These are phyloP conservation scores for Azorinus chamasolen DNA, from an alignment of 2,888 invertebrate genomes.

Conservation along the genomic window DNA sequence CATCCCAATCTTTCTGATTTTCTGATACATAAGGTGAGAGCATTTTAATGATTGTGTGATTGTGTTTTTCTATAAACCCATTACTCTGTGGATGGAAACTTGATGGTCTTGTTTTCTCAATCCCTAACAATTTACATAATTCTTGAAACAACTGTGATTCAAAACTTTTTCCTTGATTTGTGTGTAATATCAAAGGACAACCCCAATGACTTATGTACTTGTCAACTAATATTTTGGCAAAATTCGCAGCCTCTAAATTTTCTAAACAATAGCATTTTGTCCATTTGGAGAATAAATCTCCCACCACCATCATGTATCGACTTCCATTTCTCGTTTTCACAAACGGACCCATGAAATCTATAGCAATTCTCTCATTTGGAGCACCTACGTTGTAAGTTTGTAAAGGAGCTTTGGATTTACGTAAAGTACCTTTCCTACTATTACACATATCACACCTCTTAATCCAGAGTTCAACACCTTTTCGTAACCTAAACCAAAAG, in stretches of 20 bases:
- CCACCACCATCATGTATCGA: too few species aligned
- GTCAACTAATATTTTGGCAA: slow-evolving; percentile 51
- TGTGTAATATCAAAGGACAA: slow-evolving; percentile 45
- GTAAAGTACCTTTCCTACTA: neutral
- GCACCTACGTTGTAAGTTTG: slow-evolving; percentile 8
- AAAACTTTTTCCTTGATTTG: slow-evolving; percentile 61
- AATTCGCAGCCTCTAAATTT: slow-evolving; percentile 52
- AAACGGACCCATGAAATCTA: too few species aligned
- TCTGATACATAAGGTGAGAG: slow-evolving; percentile 35
- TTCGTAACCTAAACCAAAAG: slow-evolving; percentile 30
- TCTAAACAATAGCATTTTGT: slow-evolving; percentile 37
- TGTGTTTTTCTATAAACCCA: slow-evolving; percentile 8
- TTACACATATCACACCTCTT: slow-evolving; percentile 13
- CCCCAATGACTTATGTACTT: slow-evolving; percentile 51
- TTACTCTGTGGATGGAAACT: slow-evolving; percentile 1
- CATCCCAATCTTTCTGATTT: too few species aligned
- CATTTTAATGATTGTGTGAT: too few species aligned
- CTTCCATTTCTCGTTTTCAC: slow-evolving; percentile 44
- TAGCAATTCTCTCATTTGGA: slow-evolving; percentile 40
- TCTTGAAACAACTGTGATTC: slow-evolving; percentile 53
- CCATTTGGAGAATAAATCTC: slow-evolving; percentile 61
- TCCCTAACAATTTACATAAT: slow-evolving; percentile 42
- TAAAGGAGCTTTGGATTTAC: slow-evolving; percentile 11
- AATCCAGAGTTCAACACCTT: slow-evolving; percentile 26
- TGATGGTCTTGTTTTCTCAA: slow-evolving; percentile 55